These are phyloP conservation scores for Halichoeres trimaculatus DNA, from an alignment of 2,113 vertebrate species.

Conservation along the genomic window DNA sequence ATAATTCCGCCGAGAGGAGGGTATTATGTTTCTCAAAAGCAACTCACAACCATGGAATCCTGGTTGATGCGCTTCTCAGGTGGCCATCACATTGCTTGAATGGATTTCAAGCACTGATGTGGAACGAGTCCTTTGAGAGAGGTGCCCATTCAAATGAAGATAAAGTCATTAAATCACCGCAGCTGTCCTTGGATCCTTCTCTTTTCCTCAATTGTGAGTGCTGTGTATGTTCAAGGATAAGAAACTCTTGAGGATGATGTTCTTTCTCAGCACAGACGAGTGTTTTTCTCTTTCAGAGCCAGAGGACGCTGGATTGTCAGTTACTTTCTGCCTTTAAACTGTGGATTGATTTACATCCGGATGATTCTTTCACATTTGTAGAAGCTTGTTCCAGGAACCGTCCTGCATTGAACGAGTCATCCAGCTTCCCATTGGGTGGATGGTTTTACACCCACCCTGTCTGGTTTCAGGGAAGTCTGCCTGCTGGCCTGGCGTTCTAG, in stretches of 20 bases:
- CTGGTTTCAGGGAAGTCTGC: conserved; percentile 52
- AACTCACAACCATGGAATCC: conserved; percentile 52
- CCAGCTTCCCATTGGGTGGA: conserved; percentile 50
- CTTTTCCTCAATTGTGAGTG: conserved; percentile 52
- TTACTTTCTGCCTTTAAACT: conserved; percentile 2
- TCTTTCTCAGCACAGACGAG: conserved; percentile 44
- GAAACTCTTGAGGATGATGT: conserved; percentile 52
- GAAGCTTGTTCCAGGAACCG: conserved; percentile 19
- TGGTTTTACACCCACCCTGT: conserved; percentile 54
- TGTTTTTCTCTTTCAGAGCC: conserved; percentile 28
- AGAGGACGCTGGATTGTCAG: conserved; percentile 21
- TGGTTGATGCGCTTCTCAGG: conserved; percentile 57
- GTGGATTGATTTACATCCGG: conserved; percentile 5
- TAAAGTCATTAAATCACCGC: conserved; percentile 67
- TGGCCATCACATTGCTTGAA: conserved; percentile 66
- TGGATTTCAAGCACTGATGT: conserved; percentile 64
- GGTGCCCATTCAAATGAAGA: conserved; percentile 62
- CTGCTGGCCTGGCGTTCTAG: conserved; percentile 57
- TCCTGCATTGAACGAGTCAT: conserved; percentile 33
- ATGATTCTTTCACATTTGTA: conserved; percentile 1
- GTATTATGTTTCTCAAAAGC: conserved; percentile 60
- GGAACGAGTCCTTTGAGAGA: conserved; percentile 66
- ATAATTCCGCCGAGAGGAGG: conserved; percentile 55
- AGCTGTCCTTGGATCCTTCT: conserved; percentile 67
- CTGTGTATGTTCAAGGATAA: conserved; percentile 65